Percentiles rank a stretch among this genome's conserved stretches.
Conservation (phyloP, 2,888 invertebrate species). For the Melangyna quadrimaculata region DNA sequence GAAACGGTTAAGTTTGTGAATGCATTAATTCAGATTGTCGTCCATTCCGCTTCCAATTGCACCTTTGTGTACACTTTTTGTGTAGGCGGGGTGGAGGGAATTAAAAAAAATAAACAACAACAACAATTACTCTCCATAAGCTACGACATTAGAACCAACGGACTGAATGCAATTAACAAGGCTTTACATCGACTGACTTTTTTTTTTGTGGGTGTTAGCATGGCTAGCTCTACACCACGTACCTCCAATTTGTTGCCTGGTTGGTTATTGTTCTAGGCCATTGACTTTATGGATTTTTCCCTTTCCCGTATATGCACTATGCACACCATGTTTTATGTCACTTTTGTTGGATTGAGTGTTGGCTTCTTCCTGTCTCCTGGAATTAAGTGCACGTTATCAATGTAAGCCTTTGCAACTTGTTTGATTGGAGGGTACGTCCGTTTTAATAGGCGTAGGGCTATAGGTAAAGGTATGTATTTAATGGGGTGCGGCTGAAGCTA, state of each 20-base stretch:
- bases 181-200: constrained; percentile 22
- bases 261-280: constrained; percentile 58
- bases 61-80: constrained; percentile 45
- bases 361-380: background rate
- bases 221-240: background rate
- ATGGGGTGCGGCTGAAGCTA: constrained; percentile 25
- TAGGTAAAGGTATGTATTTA: background rate
- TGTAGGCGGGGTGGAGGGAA: background rate
- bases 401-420: constrained; percentile 13
- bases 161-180: constrained; percentile 53
- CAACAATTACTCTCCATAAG: background rate
- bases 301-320: too few relatives aligned
- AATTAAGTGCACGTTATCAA: constrained; percentile 48
- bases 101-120: background rate
- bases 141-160: constrained; percentile 50
- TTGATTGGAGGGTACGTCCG: constrained; percentile 19
- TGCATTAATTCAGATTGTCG: constrained; percentile 49
- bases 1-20: constrained; percentile 35
- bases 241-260: constrained; percentile 35
- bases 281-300: constrained; percentile 39
- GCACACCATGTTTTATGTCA: constrained; percentile 4
- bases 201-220: constrained; percentile 22
- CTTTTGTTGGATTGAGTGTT: constrained; percentile 40
- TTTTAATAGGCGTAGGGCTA: background rate
- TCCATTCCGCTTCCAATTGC: constrained; percentile 33